A percentile compares a stretch with the other conserved stretches of the same genome.
These are phyloP conservation scores for Hyalella azteca DNA, from an alignment of 2,888 invertebrate genomes.

Conservation along the genomic window DNA sequence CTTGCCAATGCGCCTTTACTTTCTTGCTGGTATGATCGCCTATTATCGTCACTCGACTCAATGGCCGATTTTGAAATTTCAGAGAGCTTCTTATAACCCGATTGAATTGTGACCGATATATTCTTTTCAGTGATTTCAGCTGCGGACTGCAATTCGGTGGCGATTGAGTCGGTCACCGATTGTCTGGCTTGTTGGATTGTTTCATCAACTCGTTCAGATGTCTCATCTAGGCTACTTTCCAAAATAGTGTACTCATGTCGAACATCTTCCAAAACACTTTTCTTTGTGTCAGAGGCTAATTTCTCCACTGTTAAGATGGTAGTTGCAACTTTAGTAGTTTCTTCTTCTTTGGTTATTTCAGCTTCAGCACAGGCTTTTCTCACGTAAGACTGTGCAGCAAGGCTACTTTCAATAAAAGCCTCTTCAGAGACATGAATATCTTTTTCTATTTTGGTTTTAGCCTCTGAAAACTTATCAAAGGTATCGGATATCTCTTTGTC, in stretches of 20 bases:
- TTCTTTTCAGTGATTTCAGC: background rate
- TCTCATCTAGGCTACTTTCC: background rate
- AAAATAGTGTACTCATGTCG: slow-evolving; percentile 20
- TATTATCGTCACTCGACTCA: background rate
- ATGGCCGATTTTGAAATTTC: background rate
- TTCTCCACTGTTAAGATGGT: background rate
- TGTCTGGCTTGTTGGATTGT: background rate
- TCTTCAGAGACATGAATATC: too few relatives aligned
- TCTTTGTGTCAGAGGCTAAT: background rate
- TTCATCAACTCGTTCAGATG: background rate
- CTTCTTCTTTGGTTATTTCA: background rate
- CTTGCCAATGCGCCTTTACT: background rate
- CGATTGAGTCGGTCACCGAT: too few relatives aligned
- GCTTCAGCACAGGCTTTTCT: too few relatives aligned
- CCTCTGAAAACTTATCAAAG: too few relatives aligned
- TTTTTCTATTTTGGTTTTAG: too few relatives aligned
- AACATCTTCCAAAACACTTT: slow-evolving; percentile 18
- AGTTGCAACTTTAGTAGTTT: background rate
- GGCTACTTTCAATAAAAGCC: too few relatives aligned
- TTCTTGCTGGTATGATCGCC: background rate
- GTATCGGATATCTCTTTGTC: too few relatives aligned
- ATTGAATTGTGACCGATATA: background rate
- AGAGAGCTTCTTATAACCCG: slow-evolving; percentile 4
- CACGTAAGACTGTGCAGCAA: too few relatives aligned
- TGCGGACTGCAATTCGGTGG: background rate